Conservation (phyloP, 2,888 invertebrate genomes). For the Hydraecia micacea region DNA sequence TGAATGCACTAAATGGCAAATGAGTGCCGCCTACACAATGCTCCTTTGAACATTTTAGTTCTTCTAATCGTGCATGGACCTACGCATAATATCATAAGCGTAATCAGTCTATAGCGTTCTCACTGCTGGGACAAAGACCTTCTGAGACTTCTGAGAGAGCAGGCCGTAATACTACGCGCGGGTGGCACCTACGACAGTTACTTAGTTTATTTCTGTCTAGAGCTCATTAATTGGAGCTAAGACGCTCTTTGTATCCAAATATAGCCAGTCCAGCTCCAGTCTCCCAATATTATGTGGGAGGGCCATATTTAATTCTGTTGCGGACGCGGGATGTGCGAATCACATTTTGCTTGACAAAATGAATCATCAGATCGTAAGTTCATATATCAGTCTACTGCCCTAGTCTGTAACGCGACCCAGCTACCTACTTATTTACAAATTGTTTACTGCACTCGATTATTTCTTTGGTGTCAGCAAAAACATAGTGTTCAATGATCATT, state of each 20-base stretch:
- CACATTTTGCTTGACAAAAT: background rate
- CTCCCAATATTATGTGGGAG: background rate
- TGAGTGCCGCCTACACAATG: background rate
- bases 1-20: background rate
- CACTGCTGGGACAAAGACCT: background rate
- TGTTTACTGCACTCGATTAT: background rate
- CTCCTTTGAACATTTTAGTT: too few relatives aligned
- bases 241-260: background rate
- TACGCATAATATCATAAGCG: background rate
- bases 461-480: constrained; percentile 20
- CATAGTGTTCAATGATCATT: background rate
- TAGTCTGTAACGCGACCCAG: constrained; percentile 12
- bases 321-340: background rate
- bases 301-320: background rate
- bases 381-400: background rate
- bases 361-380: background rate
- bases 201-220: background rate
- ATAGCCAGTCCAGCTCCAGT: background rate
- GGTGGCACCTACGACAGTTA: too few relatives aligned
- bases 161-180: too few relatives aligned
- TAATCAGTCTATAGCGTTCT: background rate
- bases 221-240: background rate
- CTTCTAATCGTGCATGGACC: background rate
- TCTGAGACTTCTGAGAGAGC: background rate
- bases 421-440: constrained; percentile 9